Base-by-base conservation (phyloP, 2,113 vertebrate genomes). In the Galeopterus variegatus region DNA sequence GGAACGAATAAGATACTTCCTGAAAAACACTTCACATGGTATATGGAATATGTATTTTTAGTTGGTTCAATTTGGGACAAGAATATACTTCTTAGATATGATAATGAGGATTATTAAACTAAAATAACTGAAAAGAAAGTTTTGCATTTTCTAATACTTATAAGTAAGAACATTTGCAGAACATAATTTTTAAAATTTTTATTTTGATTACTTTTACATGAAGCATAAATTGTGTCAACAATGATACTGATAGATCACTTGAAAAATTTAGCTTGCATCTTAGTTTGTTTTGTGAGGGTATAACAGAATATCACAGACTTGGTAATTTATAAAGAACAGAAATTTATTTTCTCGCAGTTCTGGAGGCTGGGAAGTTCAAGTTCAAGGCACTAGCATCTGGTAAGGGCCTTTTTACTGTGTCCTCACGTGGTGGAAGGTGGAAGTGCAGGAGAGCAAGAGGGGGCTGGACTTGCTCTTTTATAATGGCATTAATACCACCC, bases 81-180 rank as follows among this genome's bases (percentile, higher is more conserved):
- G 76, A 52, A n/a, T 4, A 24, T 58, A 70, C 17, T 92, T n/a
- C 36, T 88, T 92, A 33, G 26, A 58, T 77, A 70, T 52, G 52
- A 89, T 87, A 62, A 87, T 67, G 26, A 83, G 14, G 11, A 33
- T 3, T 87, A 33, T 90, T 28, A 80, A 94, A 92, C 88, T 64
- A 90, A 89, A 84, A 73, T 91, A 92, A 84, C 50, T 91, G n/a
- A 87, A 64, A 90, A 94, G 45, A 72, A 90, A 81, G 76, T 45
- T 85, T 67, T 81, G 8, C 41, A 56, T 89, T 97, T 96, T 93
- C 31, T 77, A 90, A 93, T 87, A 81, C 24, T 76, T 77, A 60
- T 85, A 93, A 75, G 15, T 48, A 76, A 75, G 56, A 90, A 67
- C 72, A 72, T 79, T 50, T 65, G 3, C 36, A 90, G 77, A 84